Base-by-base conservation (phyloP, 92 coral and sea anemone genomes). In the Actinostola sp. region DNA sequence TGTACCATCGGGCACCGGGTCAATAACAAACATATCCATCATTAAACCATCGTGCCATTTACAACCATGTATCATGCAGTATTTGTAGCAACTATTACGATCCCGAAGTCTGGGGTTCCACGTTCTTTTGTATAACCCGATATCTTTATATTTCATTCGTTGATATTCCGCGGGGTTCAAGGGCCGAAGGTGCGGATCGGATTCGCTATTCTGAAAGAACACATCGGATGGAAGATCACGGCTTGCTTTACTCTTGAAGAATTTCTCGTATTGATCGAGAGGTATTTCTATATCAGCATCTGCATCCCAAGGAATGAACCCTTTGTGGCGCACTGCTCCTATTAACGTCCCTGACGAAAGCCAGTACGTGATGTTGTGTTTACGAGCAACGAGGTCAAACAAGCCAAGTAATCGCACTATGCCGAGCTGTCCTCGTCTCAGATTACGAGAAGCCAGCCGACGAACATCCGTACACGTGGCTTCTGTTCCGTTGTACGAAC, bases 261-360 rank as follows among this genome's bases (percentile, higher is more conserved):
- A 89, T 23, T 55, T 78, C 32, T 85, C 72, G 66, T 82, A 89
- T 34, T 89, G 86, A 3, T 65, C 79, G 23, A 71, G 59, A 28
- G 92, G 72, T 41, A 89, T 73, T 31, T 76, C 76, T 36, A 89
- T 77, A 54, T 89, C 96, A 2, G 64, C 65, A 28, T 89, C 92
- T 14, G 50, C 16, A 42, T 89, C 96, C 96, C 96, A 89, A 15
- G 96, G 96, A 54, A 89, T 66, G 17, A 89, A 82, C 19, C 96
- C 96, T 16, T 52, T 41, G 45, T 89, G 96, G 62, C 92, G 77
- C 2, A 88, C 96, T 15, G 96, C 92, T 1, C 92, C 96, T 0
- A 89, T 84, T 1, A 89, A 79, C n/a, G 96, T 78, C 20, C 84
- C 92, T 3, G 75, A 60, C 11, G 84, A 52, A 6, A 89, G 61